Evolutionary conservation across 2,113 vertebrate species (phyloP), one percentile per base, ranked within the genome.

Genomic region (Nibea albiflora): DNA sequence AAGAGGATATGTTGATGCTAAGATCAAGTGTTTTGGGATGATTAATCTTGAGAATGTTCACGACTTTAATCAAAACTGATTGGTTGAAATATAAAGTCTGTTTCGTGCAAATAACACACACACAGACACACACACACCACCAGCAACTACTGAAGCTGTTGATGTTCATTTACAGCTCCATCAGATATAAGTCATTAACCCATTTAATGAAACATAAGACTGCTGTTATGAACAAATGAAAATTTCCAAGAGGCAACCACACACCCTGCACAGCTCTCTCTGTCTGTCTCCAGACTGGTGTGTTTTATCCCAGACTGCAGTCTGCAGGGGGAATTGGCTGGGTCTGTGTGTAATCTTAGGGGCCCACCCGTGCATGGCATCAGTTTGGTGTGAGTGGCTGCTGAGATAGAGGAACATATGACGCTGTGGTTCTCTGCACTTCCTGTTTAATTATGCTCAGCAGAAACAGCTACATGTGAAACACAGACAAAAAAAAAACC

Each of bases 401-500:
- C 54, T 89, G 89, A 95, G 95, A 96, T 96, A 96, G 95, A 95
- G 94, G 92, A 95, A 95, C 94, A 89, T 82, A 90, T 92, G 94
- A 94, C 92, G 89, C 78, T 84, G 90, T 89, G 88, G 87, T 89
- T 92, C 91, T 35, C 91, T 90, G 85, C 85, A 94, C 94, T 96
- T 95, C 95, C 95, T 96, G 94, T 92, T 88, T 89, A 94, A 80
- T 82, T 84, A 87, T 84, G 82, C 88, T 92, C 88, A 87, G 83
- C 90, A 85, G 88, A 91, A 88, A 67, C 66, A 80, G 87, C 80
- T 89, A 89, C 75, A 89, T 89, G 88, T 85, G 76, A 88, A 90
- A 86, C 72, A 75, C 66, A 65, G 87, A 80, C 5, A 35, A 60
- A 82, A 82, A 86, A 82, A 86, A 75, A 6, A 47, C 56, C 17